phyloP scores from a whole-genome alignment of 2,797 vertebrate species.

The Eospalax fontanierii region DNA sequence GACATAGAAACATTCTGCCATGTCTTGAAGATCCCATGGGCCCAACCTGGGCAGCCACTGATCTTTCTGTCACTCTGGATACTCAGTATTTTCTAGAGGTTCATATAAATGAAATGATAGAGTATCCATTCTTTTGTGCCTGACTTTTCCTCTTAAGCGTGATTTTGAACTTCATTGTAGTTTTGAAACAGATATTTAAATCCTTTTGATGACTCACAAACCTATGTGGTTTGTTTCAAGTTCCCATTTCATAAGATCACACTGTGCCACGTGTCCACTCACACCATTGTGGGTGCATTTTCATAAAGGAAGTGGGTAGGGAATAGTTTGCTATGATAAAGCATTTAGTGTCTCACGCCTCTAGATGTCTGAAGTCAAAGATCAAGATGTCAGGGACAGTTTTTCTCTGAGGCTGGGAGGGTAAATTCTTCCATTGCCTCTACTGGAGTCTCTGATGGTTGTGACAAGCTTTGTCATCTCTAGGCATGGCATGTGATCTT shows the following conservation, averaged over 20 bases:
- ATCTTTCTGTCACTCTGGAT: not conserved
- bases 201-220: slow-evolving; percentile 12
- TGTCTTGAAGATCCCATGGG: not conserved
- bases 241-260: not conserved
- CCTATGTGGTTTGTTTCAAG: not conserved
- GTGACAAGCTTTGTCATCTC: not conserved
- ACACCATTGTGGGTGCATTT: not conserved
- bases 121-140: not conserved
- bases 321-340: not conserved
- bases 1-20: not conserved
- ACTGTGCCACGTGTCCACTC: not conserved
- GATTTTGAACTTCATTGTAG: slow-evolving; percentile 58
- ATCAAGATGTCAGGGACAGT: not conserved
- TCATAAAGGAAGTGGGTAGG: not conserved
- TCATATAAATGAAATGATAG: slow-evolving; percentile 2
- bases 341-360: not conserved
- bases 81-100: slow-evolving; percentile 29
- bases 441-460: not conserved
- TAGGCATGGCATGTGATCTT: not conserved
- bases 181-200: slow-evolving; percentile 48
- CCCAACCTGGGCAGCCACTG: not conserved
- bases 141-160: slow-evolving; percentile 19
- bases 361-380: slow-evolving; percentile 19
- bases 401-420: not conserved
- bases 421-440: not conserved